Conservation (phyloP, 1,140 invertebrate genomes). For the Trichomalopsis sarcophagae region DNA sequence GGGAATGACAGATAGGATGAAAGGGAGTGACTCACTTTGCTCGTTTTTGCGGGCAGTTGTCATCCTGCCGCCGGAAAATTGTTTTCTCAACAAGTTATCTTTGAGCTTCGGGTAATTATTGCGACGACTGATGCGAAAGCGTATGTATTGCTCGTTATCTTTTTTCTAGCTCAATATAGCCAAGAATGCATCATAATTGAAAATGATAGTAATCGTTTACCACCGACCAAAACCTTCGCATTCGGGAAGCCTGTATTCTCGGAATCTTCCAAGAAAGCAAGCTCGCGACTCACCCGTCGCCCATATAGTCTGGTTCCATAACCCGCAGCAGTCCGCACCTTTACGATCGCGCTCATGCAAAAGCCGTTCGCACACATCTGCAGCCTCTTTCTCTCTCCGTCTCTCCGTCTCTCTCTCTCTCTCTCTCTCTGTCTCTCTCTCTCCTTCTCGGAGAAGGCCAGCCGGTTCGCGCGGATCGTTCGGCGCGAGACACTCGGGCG, state of each 20-base stretch:
- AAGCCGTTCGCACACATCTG: slow-evolving; percentile 18
- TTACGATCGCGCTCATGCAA: slow-evolving; percentile 36
- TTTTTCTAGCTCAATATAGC: too few relatives aligned
- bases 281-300: slow-evolving; percentile 2
- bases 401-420: slow-evolving; percentile 25
- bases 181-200: too few relatives aligned
- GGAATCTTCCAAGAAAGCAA: slow-evolving; percentile 51
- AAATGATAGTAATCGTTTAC: too few relatives aligned
- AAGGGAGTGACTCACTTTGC: not conserved
- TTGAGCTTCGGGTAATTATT: too few relatives aligned
- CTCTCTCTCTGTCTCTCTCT: slow-evolving; percentile 12
- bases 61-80: not conserved
- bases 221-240: not conserved
- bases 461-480: not conserved
- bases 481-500: slow-evolving; percentile 11
- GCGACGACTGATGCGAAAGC: too few relatives aligned
- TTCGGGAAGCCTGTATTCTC: slow-evolving; percentile 40
- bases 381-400: too few relatives aligned
- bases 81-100: not conserved
- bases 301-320: not conserved
- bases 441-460: slow-evolving; percentile 11
- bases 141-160: too few relatives aligned
- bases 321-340: not conserved
- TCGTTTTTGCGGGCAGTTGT: not conserved
- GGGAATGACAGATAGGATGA: not conserved